Evolutionary conservation across 2,888 invertebrate species (phyloP).

Genomic region (Idaea dimidiata): DNA sequence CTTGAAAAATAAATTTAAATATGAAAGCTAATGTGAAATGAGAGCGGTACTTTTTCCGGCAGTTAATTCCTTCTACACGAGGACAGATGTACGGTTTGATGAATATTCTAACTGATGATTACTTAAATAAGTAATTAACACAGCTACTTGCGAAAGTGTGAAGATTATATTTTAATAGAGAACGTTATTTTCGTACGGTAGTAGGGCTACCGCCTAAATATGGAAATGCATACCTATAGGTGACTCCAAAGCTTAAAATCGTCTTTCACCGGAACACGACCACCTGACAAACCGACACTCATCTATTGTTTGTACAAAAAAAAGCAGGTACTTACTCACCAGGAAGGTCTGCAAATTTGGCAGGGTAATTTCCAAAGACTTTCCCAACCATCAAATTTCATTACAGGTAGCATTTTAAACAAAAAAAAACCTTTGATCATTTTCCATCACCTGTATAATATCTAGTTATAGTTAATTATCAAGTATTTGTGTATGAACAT

Average conservation of each 20-base stretch:
- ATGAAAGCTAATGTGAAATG: neutral
- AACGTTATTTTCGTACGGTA: neutral
- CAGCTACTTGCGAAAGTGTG: neutral
- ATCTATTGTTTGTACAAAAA: no score
- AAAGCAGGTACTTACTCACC: no score
- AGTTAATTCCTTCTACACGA: neutral
- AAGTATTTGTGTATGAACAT: no score
- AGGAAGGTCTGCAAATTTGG: no score
- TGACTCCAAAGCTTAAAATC: neutral
- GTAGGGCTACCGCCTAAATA: neutral
- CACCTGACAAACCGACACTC: no score
- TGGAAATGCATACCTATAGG: neutral
- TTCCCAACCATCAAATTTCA: no score
- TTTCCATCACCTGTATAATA: no score
- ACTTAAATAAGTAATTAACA: neutral
- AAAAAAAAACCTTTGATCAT: no score
- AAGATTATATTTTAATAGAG: neutral
- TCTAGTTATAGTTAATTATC: no score
- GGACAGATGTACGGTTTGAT: conserved; percentile 1
- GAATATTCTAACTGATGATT: neutral
- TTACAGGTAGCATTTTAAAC: no score
- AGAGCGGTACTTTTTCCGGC: neutral
- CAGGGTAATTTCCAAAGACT: no score
- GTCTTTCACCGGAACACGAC: no score
- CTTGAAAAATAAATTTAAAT: neutral